Base-by-base conservation (phyloP, 2,888 invertebrate species). In the Acronicta leporina region DNA sequence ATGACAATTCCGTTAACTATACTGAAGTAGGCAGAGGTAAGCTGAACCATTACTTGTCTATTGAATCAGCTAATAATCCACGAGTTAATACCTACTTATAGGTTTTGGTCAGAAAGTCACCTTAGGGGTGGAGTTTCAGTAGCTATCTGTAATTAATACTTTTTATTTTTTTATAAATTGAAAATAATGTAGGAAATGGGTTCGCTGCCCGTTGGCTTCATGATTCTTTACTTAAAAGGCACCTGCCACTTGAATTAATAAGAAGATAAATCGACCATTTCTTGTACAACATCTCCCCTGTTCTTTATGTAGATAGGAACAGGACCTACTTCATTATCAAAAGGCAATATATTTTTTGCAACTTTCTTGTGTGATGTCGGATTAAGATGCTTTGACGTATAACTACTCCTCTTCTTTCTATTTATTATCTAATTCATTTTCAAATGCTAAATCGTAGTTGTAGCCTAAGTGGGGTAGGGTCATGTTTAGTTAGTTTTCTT, bases 1-100 rank as follows among this genome's bases (percentile, higher is more conserved):
- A 47, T 68, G 16, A 30, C 25, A 41, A 51, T 44, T 42, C 66
- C 68, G 69, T 45, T 67, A 56, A 16, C 27, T n/a, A 20, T 20
- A 20, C 20, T 4, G 2, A n/a, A n/a, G n/a, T 4, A 2, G 20
- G 20, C 4, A 20, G 4, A 20, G 20, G 20, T 4, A 3, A 20
- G 20, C 20, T 20, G 20, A 20, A 20, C 20, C 20, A 20, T 20
- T 20, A 20, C 20, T 20, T 20, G 20, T 4, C 42, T 48, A 40
- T 42, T 40, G 20, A 60, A 52, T 25, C 35, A 51, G 41, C 44
- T 49, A 11, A 48, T 40, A 15, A 48, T 48, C 27, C 27, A 38
- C 35, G 41, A 11, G 16, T 6, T 10, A 1, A 3, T 30, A 30
- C 9, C 2, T 8, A 10, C 10, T 45, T 3, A 42, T 48, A 27